Evolutionary conservation across 2,888 invertebrate genomes (phyloP), one percentile per base, ranked within the genome.

Genomic region (Nemapogon koenigi): DNA sequence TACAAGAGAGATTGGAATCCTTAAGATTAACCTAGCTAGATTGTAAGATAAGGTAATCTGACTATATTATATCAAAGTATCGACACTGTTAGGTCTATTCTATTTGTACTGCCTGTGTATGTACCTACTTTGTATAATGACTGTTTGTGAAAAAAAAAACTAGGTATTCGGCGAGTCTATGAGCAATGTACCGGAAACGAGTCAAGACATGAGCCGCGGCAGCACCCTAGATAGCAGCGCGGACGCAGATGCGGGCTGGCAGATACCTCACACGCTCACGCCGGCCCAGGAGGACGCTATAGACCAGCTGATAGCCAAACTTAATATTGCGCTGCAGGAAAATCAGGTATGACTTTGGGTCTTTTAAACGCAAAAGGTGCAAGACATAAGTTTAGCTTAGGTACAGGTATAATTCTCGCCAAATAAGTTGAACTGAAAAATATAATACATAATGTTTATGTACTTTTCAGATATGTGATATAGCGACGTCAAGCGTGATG

Each of bases 401-500:
- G n/a, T n/a, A n/a, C n/a, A n/a, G n/a, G n/a, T n/a, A n/a, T n/a
- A n/a, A n/a, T n/a, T n/a, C n/a, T n/a, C n/a, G n/a, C n/a, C n/a
- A n/a, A n/a, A n/a, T n/a, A n/a, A n/a, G n/a, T n/a, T n/a, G n/a
- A n/a, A n/a, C n/a, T n/a, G n/a, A n/a, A n/a, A n/a, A n/a, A n/a
- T n/a, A n/a, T n/a, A n/a, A n/a, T n/a, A n/a, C n/a, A n/a, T n/a
- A n/a, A n/a, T n/a, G n/a, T n/a, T n/a, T n/a, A n/a, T n/a, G n/a
- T n/a, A n/a, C 6, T 28, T 28, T 28, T 28, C 50, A 79, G 68
- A 64, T 84, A 32, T 58, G 63, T 0, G 83, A 85, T 47, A 68
- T 85, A 37, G 78, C 85, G 1, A 85, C 85, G 0, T 86, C 86
- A 0, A 83, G 86, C 32, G 83, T 88, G 3, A 88, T 89, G 83